A percentile compares a stretch with the other conserved stretches of the same genome.
phyloP scores from a whole-genome alignment of 2,797 vertebrate genomes.

The Mareca strepera region DNA sequence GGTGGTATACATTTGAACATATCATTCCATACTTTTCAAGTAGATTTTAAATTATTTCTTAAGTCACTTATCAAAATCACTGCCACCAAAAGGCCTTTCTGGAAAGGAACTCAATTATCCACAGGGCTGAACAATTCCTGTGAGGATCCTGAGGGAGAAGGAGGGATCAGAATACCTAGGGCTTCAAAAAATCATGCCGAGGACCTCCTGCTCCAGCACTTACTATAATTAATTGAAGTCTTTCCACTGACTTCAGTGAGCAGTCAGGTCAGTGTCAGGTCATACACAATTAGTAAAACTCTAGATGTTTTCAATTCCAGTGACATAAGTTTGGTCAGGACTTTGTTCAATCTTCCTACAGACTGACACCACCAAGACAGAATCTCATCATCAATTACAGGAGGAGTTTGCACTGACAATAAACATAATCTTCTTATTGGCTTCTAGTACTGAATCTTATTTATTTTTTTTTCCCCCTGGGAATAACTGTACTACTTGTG shows the following conservation, averaged over 20 bases:
- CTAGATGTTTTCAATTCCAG: not conserved
- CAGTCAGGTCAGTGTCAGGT: not conserved
- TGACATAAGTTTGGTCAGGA: fast-evolving
- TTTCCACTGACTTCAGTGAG: not conserved
- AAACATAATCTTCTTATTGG: not conserved
- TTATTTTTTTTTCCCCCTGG: not conserved
- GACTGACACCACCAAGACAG: not conserved
- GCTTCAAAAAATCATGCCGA: not conserved
- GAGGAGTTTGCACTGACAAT: not conserved
- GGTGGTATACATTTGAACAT: not conserved
- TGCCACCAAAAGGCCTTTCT: not conserved
- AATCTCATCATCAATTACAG: not conserved
- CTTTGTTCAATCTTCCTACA: not conserved
- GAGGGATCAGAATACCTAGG: not conserved
- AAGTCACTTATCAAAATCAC: not conserved
- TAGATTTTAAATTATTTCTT: not conserved
- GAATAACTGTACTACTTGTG: not conserved
- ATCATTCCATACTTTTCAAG: not conserved
- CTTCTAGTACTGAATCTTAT: not conserved
- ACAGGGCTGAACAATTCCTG: not conserved
- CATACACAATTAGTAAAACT: not conserved
- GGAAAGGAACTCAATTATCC: not conserved
- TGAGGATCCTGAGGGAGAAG: not conserved
- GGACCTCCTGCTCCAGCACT: not conserved
- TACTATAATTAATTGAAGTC: not conserved